A percentile compares a stretch with the other conserved stretches of the same genome.
phyloP scores from a whole-genome alignment of 2,113 vertebrate species.

The Gallinago media region DNA sequence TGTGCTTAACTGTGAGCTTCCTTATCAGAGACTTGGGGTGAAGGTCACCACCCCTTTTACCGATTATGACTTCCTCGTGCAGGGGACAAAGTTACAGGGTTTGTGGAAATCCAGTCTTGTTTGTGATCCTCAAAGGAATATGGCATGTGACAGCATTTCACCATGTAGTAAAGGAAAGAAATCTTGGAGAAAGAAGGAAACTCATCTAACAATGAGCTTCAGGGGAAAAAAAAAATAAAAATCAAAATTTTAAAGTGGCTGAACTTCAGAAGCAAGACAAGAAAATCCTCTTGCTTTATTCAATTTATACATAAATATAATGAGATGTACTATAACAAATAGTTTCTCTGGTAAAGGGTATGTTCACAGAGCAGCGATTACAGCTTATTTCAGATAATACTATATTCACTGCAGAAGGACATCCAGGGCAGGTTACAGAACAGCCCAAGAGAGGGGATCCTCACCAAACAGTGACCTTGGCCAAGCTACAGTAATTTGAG shows the following conservation, averaged over 20 bases:
- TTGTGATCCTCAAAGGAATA: neutral
- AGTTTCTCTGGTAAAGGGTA: neutral
- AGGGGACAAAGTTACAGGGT: neutral
- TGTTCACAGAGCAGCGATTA: neutral
- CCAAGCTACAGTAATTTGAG: neutral
- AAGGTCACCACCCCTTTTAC: neutral
- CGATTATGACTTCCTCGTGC: neutral
- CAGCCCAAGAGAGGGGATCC: neutral
- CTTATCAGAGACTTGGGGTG: neutral
- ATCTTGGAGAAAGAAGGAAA: neutral
- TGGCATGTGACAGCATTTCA: neutral
- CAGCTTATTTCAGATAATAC: neutral
- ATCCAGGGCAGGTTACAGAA: neutral
- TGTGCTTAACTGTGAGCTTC: neutral
- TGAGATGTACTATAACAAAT: neutral
- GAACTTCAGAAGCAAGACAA: neutral
- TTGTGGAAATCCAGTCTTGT: neutral
- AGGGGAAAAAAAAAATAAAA: neutral
- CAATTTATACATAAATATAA: neutral
- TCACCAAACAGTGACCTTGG: neutral
- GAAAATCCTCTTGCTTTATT: neutral
- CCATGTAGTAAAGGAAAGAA: neutral
- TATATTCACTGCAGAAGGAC: neutral
- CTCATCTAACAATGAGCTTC: neutral
- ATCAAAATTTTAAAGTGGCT: neutral